Evolutionary conservation across 1,140 invertebrate species (phyloP).

Genomic region (Armadillidium nasatum): DNA sequence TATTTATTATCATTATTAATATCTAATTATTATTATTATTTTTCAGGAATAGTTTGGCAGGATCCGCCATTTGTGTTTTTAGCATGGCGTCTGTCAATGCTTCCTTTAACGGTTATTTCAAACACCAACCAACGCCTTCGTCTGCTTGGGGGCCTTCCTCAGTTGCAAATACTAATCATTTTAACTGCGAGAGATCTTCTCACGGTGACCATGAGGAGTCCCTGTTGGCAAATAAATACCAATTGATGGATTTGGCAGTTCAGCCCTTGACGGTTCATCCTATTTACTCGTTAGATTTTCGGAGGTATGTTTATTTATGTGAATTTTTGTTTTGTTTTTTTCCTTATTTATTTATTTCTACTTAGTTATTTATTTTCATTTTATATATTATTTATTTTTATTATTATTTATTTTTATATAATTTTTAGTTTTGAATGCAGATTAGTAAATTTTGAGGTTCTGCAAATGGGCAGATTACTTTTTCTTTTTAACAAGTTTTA

Average conservation of each 20-base stretch:
- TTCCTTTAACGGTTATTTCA: slow-evolving; percentile 82
- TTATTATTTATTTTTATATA: too few relatives aligned
- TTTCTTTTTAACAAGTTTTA: too few relatives aligned
- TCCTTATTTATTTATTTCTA: too few relatives aligned
- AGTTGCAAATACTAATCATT: slow-evolving; percentile 57
- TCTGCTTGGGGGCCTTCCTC: slow-evolving; percentile 69
- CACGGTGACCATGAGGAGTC: slow-evolving; percentile 42
- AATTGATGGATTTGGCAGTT: slow-evolving; percentile 81
- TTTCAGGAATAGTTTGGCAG: slow-evolving; percentile 87
- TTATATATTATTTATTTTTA: too few relatives aligned
- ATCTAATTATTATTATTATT: too few relatives aligned
- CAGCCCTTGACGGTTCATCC: slow-evolving; percentile 66
- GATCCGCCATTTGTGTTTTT: slow-evolving; percentile 89
- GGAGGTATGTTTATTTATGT: slow-evolving; percentile 53
- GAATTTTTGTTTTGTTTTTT: too few relatives aligned
- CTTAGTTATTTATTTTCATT: too few relatives aligned
- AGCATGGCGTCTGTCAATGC: slow-evolving; percentile 74
- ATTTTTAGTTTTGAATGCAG: too few relatives aligned
- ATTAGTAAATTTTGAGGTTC: too few relatives aligned
- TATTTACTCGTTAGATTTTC: slow-evolving; percentile 63
- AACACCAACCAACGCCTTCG: slow-evolving; percentile 68
- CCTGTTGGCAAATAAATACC: slow-evolving; percentile 56
- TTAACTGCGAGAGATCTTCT: slow-evolving; percentile 51
- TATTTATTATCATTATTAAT: too few relatives aligned
- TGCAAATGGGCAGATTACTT: too few relatives aligned